These are phyloP conservation scores for Achroia grisella DNA, from an alignment of 1,140 invertebrate species.

Conservation along the genomic window DNA sequence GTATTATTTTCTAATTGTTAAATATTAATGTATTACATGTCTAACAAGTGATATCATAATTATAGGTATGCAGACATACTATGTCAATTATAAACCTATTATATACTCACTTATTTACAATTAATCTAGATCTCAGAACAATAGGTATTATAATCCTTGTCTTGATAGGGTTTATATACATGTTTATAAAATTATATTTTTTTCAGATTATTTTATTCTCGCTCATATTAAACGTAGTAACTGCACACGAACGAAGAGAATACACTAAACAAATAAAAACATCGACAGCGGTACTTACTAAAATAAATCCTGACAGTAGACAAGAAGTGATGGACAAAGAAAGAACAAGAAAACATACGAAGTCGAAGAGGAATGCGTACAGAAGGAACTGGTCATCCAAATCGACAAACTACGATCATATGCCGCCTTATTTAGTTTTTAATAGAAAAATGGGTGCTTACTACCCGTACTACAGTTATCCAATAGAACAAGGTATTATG, in stretches of 20 bases:
- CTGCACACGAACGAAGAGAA: not conserved
- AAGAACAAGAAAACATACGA: conserved; percentile 9
- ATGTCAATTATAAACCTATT: too few relatives aligned
- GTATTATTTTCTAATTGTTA: too few relatives aligned
- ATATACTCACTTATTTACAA: too few relatives aligned
- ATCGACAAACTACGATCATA: conserved; percentile 10
- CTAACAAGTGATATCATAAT: too few relatives aligned
- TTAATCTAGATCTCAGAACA: too few relatives aligned
- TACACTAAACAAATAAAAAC: too few relatives aligned
- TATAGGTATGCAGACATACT: too few relatives aligned
- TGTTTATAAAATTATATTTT: conserved; percentile 9
- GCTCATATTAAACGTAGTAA: conserved; percentile 18
- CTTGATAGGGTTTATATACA: too few relatives aligned
- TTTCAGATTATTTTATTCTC: conserved; percentile 27
- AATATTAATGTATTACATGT: too few relatives aligned
- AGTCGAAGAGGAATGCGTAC: conserved; percentile 21
- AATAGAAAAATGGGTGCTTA: conserved; percentile 52
- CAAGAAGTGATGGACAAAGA: not conserved
- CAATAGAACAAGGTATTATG: conserved; percentile 9
- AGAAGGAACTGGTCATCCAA: conserved; percentile 33
- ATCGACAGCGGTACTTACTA: too few relatives aligned
- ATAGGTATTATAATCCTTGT: too few relatives aligned
- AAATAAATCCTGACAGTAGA: too few relatives aligned
- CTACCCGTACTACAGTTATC: conserved; percentile 50
- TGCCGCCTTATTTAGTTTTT: conserved; percentile 53